Conservation (phyloP, 92 coral and sea anemone genomes). For the Palythoa caribaeorum region DNA sequence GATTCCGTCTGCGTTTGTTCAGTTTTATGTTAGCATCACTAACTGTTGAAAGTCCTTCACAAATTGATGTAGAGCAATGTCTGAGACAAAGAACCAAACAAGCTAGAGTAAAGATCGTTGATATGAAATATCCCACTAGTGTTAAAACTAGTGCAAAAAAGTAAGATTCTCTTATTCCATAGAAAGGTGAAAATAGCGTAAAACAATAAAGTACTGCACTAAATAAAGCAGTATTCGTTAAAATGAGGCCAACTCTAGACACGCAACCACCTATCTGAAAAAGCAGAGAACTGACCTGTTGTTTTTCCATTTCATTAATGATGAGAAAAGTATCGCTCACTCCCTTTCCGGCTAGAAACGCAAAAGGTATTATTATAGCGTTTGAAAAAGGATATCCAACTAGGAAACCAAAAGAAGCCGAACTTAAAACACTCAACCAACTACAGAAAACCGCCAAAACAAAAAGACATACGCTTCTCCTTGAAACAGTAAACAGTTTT, state of each 20-base stretch:
- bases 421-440: conserved; percentile 35
- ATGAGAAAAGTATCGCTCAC: conserved; percentile 44
- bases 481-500: conserved; percentile 15
- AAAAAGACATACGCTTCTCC: conserved; percentile 33
- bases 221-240: conserved; percentile 39
- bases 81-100: conserved; percentile 19
- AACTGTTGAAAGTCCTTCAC: not conserved
- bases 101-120: conserved; percentile 42
- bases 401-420: conserved; percentile 44
- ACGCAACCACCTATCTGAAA: conserved; percentile 57
- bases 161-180: conserved; percentile 50
- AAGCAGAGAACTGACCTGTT: conserved; percentile 47
- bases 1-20: not conserved
- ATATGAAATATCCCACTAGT: conserved; percentile 42
- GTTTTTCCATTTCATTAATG: conserved; percentile 40
- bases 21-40: not conserved
- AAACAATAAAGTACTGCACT: conserved; percentile 36
- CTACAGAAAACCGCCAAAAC: conserved; percentile 27
- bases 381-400: conserved; percentile 53
- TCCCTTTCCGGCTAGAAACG: conserved; percentile 48
- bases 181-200: conserved; percentile 57
- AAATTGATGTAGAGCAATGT: not conserved
- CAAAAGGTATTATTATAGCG: conserved; percentile 55
- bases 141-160: conserved; percentile 45
- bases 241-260: conserved; percentile 52